These are phyloP conservation scores for Lepus europaeus DNA, from an alignment of 2,113 vertebrate genomes.

Conservation along the genomic window DNA sequence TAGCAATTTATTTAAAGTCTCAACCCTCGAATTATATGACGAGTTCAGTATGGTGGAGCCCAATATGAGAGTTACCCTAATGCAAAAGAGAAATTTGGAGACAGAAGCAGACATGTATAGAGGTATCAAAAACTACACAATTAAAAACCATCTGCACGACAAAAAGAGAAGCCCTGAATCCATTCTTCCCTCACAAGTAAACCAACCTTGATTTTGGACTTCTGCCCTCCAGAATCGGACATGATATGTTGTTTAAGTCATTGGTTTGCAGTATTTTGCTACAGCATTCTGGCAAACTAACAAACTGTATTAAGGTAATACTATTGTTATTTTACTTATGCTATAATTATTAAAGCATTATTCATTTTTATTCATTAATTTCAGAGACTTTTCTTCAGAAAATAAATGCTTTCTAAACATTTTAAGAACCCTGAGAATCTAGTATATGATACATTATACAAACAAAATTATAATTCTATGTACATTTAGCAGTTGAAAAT, in stretches of 20 bases:
- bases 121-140: not conserved
- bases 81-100: not conserved
- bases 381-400: not conserved
- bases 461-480: not conserved
- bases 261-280: not conserved
- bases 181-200: not conserved
- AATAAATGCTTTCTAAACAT: not conserved
- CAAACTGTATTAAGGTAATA: not conserved
- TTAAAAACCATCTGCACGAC: not conserved
- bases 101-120: not conserved
- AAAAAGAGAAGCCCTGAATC: not conserved
- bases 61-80: not conserved
- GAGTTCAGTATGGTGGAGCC: not conserved
- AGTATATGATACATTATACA: not conserved
- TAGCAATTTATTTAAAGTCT: too few relatives aligned
- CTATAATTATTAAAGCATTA: not conserved
- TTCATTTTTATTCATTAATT: not conserved
- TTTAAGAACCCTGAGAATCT: not conserved
- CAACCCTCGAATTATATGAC: not conserved
- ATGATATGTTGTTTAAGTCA: not conserved
- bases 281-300: not conserved
- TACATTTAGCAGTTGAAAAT: not conserved
- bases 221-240: not conserved
- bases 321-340: not conserved
- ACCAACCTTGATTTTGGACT: not conserved